Evolutionary conservation across 2,888 invertebrate genomes (phyloP), one percentile per base, ranked within the genome.

Genomic region (Drosophila hamatofila): DNA sequence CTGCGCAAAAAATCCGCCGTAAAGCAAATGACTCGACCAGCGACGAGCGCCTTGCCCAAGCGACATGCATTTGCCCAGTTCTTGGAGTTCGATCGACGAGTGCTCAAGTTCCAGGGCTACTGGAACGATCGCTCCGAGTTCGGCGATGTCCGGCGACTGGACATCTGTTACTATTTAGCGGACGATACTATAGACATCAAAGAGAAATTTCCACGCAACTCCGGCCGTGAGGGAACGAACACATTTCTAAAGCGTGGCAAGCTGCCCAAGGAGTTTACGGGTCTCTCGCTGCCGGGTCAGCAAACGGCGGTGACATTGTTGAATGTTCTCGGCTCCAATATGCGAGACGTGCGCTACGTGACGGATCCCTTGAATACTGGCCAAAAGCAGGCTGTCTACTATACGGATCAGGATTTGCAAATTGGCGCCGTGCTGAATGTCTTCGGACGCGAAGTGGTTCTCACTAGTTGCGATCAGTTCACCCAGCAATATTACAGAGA

Each of bases 181-280:
- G 98, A 98, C 88, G 97, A 97, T 85, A 97, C 97, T 0, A 96
- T 98, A 12, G 97, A 98, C 92, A 96, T 98, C 8, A 96, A 96
- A 82, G 98, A 98, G 93, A 94, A 94, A 46, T 91, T 95, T 56
- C 93, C 94, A 0, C 93, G 94, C 0, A 96, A 96, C 89, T 95
- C 96, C 1, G 97, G 97, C 0, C 94, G 95, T 51, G 96, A 96
- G 90, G 94, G 95, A 2, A 95, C 95, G 9, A 94, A 95, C 3
- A 95, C 96, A 92, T 96, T 98, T 89, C 92, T 98, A 33, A 95
- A 95, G 83, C 94, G 97, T 72, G 95, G 94, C 86, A 96, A 96
- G 89, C 91, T 98, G 59, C 97, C 97, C 0, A 97, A 97, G 68
- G 90, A 92, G 52, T 92, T 91, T 16, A 65, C 70, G 21, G 91